A percentile compares a stretch with the other conserved stretches of the same genome.
Conservation (phyloP, 1,140 invertebrate species). For the Alviniconcha marisindica region DNA sequence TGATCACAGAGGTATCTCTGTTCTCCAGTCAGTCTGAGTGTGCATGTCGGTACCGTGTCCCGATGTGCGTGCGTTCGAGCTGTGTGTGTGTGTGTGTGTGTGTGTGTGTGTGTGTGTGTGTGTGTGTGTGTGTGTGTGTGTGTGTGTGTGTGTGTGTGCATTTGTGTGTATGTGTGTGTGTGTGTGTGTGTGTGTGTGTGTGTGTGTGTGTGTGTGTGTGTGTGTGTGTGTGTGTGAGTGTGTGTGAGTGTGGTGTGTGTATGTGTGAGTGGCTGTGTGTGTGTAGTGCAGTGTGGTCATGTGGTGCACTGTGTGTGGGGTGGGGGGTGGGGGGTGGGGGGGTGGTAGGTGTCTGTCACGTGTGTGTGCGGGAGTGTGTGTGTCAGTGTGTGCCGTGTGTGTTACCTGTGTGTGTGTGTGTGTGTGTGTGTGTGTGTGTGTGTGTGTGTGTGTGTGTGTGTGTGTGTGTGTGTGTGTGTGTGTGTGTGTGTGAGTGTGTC, state of each 20-base stretch:
- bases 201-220: not conserved
- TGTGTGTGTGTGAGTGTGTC: no score
- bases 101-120: conserved; percentile 8
- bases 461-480: no score
- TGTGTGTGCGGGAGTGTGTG: not conserved
- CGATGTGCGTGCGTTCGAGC: not conserved
- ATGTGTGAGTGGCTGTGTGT: not conserved
- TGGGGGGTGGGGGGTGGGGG: no score
- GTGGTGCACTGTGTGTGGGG: no score
- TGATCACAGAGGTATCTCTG: no score
- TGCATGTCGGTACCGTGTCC: not conserved
- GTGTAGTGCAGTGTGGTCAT: no score
- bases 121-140: not conserved
- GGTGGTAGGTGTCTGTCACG: no score
- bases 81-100: conserved; percentile 24
- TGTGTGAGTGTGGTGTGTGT: not conserved
- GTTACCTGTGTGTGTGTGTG: not conserved
- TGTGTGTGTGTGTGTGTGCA: not conserved
- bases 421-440: no score
- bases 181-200: not conserved
- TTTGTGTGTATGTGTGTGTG: not conserved
- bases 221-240: not conserved
- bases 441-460: no score
- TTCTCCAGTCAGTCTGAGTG: not conserved
- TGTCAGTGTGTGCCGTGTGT: not conserved